Percentiles rank a stretch among this genome's conserved stretches.
Evolutionary conservation across 1,140 invertebrate species (phyloP).

Genomic region (Drosophila lacteicornis): DNA sequence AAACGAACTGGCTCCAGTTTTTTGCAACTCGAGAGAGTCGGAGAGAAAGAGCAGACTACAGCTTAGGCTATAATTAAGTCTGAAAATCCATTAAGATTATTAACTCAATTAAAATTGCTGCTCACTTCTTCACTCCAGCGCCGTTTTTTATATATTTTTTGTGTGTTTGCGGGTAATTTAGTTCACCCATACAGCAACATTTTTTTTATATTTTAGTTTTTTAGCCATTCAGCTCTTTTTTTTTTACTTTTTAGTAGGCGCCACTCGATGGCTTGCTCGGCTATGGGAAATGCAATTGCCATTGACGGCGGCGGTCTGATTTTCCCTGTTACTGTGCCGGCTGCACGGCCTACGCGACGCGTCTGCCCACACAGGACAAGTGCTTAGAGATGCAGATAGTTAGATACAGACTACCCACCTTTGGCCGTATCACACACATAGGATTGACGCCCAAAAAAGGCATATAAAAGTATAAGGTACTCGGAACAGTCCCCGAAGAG

Average conservation of each 20-base stretch:
- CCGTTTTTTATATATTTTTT: conserved; percentile 54
- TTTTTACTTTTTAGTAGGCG: conserved; percentile 30
- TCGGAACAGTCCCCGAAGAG: not conserved
- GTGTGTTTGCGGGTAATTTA: conserved; percentile 57
- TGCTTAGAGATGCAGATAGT: conserved; percentile 62
- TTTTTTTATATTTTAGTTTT: conserved; percentile 2
- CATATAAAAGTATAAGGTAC: not conserved
- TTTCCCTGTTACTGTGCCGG: conserved; percentile 47
- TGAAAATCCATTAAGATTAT: conserved; percentile 76
- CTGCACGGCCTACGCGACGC: conserved; percentile 53
- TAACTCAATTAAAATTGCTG: conserved; percentile 72
- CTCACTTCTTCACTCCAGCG: conserved; percentile 49
- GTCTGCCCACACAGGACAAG: conserved; percentile 66
- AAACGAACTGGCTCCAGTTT: conserved; percentile 14
- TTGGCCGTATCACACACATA: conserved; percentile 47
- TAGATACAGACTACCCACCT: conserved; percentile 15
- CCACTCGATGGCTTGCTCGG: conserved; percentile 40
- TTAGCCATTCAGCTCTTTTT: not conserved
- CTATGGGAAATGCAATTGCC: conserved; percentile 37
- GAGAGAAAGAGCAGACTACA: conserved; percentile 9
- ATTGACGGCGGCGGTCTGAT: conserved; percentile 54
- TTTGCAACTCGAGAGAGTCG: conserved; percentile 1
- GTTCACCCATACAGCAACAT: conserved; percentile 34
- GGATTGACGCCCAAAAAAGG: conserved; percentile 59
- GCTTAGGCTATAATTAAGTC: conserved; percentile 63